Conservation (phyloP, 2,113 vertebrate species). For the Montifringilla adamsi region DNA sequence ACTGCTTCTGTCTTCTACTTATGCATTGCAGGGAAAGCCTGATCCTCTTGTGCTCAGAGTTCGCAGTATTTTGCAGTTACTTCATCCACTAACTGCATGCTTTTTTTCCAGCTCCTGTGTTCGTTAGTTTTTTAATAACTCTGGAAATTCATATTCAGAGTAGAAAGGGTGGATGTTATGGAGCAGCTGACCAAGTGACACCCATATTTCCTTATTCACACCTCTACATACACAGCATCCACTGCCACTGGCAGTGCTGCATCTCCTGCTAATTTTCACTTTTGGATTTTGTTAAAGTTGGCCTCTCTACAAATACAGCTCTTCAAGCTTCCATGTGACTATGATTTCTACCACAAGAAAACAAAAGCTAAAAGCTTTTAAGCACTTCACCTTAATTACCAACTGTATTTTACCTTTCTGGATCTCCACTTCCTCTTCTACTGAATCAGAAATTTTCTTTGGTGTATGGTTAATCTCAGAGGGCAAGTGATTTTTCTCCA, state of each 20-base stretch:
- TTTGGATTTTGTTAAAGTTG: neutral
- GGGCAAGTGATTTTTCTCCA: neutral
- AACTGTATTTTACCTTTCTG: constrained; percentile 7
- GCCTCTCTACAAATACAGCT: neutral
- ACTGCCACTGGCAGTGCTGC: neutral
- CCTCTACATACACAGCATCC: fast-evolving
- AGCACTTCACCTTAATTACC: neutral
- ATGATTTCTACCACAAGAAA: neutral
- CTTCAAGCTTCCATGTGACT: neutral
- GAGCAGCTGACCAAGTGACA: fast-evolving
- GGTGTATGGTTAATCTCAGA: neutral
- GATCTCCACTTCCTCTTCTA: neutral
- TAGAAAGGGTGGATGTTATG: neutral
- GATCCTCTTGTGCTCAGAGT: neutral
- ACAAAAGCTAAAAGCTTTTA: neutral
- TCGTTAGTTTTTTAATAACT: neutral
- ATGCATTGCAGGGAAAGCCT: neutral
- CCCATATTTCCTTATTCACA: neutral
- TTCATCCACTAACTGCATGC: neutral
- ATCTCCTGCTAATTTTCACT: neutral
- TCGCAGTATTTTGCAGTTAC: neutral
- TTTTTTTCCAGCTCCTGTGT: neutral
- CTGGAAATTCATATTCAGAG: neutral
- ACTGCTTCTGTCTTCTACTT: neutral
- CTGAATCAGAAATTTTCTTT: neutral